phyloP scores from a whole-genome alignment of 1,140 invertebrate species.

The Odontomachus brunneus region DNA sequence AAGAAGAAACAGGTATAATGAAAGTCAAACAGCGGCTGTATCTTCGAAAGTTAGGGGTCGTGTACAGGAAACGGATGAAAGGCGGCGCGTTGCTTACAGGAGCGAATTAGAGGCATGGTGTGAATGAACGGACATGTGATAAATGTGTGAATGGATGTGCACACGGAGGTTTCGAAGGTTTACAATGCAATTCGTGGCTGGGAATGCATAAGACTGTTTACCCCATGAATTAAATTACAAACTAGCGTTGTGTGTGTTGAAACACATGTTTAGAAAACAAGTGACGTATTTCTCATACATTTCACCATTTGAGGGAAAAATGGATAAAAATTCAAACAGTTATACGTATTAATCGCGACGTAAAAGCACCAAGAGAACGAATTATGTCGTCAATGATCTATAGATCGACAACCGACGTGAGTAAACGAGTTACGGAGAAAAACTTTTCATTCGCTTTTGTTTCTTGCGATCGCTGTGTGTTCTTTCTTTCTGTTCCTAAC shows the following conservation, averaged over 20 bases:
- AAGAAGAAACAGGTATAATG: conserved; percentile 41
- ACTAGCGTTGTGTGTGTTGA: neutral
- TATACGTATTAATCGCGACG: neutral
- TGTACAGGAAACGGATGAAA: conserved; percentile 50
- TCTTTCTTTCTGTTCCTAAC: neutral
- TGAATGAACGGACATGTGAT: conserved; percentile 65
- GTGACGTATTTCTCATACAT: neutral
- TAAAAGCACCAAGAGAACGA: neutral
- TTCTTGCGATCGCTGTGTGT: neutral
- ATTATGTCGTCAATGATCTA: neutral
- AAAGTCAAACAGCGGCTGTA: conserved; percentile 69
- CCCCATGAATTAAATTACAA: conserved; percentile 58
- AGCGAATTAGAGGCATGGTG: conserved; percentile 71
- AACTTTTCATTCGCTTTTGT: neutral
- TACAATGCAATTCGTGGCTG: conserved; percentile 48
- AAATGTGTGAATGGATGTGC: conserved; percentile 68
- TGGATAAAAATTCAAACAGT: neutral
- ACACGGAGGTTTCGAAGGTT: conserved; percentile 47
- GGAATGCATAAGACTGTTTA: conserved; percentile 26
- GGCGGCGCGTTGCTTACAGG: conserved; percentile 31
- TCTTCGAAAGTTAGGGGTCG: conserved; percentile 7
- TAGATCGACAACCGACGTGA: neutral
- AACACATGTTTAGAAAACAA: conserved; percentile 3
- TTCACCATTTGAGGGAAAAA: neutral
- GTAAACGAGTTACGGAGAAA: neutral